Evolutionary conservation across 2,113 vertebrate genomes (phyloP).

Genomic region (Spheniscus mendiculus): DNA sequence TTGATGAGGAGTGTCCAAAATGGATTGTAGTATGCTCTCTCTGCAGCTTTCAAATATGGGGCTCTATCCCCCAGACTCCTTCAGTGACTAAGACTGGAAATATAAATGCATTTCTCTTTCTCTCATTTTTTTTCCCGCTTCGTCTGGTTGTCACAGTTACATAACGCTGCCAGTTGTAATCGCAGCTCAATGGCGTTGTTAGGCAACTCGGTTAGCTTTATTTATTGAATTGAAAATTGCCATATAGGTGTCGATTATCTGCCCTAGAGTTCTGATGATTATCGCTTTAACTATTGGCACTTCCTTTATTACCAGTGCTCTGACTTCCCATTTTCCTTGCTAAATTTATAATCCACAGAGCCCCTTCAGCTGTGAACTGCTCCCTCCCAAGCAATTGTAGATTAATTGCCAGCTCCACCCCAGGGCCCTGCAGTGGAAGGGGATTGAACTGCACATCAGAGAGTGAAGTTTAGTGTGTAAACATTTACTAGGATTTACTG

Average conservation of each 20-base stretch:
- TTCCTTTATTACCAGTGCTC: conserved; percentile 35
- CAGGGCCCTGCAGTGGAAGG: conserved; percentile 1
- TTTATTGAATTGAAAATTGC: conserved; percentile 58
- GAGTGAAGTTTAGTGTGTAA: conserved; percentile 1
- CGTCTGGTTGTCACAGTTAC: conserved; percentile 48
- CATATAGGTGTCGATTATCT: conserved; percentile 38
- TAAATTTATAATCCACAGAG: conserved; percentile 45
- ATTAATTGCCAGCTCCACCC: conserved; percentile 59
- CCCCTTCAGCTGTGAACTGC: conserved; percentile 43
- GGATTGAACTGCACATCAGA: conserved; percentile 2
- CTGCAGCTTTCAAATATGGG: neutral
- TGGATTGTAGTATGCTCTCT: neutral
- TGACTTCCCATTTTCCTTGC: neutral
- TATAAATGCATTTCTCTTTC: neutral
- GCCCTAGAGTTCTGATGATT: conserved; percentile 39
- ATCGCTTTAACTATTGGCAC: conserved; percentile 30
- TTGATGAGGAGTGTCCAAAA: neutral
- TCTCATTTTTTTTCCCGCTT: neutral
- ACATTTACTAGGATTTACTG: conserved; percentile 2
- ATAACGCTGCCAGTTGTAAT: conserved; percentile 53
- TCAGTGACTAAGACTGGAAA: conserved; percentile 15
- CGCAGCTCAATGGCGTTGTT: conserved; percentile 35
- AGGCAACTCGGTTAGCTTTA: conserved; percentile 28
- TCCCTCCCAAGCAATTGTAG: conserved; percentile 60
- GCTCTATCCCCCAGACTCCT: conserved; percentile 3